A percentile compares a stretch with the other conserved stretches of the same genome.
Evolutionary conservation across 35 echinoderm and acorn worm species (phyloP).

Genomic region (Stichopus chloronotus): DNA sequence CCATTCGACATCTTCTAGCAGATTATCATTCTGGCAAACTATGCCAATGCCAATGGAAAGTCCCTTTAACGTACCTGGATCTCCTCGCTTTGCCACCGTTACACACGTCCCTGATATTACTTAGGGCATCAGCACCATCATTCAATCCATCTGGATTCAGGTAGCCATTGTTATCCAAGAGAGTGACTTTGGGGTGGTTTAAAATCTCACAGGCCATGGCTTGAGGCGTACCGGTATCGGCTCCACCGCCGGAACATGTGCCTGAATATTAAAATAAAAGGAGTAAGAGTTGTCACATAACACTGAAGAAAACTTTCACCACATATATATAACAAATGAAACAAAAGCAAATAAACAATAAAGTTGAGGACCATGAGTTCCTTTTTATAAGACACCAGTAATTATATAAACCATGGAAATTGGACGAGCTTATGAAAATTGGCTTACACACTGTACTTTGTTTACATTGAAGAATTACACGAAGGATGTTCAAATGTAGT

Average conservation of each 20-base stretch:
- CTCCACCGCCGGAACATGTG: neutral
- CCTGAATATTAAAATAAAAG: neutral
- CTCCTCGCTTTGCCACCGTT: neutral
- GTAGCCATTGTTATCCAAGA: constrained; percentile 59
- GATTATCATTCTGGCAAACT: no score
- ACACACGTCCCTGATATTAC: neutral
- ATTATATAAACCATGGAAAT: no score
- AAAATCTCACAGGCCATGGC: constrained; percentile 64
- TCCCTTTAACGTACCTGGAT: neutral
- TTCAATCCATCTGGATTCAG: constrained; percentile 26
- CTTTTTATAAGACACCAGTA: no score
- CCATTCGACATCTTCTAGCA: neutral
- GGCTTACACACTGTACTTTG: no score
- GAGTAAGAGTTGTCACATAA: no score
- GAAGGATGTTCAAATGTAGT: no score
- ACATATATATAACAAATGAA: no score
- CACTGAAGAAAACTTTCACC: no score
- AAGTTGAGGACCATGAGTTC: no score
- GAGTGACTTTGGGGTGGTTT: constrained; percentile 17
- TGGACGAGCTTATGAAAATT: no score
- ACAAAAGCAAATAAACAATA: neutral
- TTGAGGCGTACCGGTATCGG: neutral
- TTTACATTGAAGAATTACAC: no score
- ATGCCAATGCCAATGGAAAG: neutral
- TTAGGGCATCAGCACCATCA: neutral